Conservation (phyloP, 2,888 invertebrate species). For the Nomada fucata region DNA sequence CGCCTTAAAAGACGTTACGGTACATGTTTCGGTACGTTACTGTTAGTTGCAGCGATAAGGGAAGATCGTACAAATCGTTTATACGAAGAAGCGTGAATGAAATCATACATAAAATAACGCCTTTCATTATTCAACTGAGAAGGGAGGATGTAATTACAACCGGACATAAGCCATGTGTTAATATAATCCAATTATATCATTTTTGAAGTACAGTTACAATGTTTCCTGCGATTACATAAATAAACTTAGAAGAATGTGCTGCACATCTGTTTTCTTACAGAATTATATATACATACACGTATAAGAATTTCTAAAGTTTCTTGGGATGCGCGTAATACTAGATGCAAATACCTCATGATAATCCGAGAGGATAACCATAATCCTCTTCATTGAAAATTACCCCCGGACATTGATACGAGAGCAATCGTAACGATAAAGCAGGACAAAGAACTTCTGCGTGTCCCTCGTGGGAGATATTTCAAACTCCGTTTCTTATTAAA, state of each 20-base stretch:
- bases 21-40: constrained; percentile 14
- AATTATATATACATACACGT: no score
- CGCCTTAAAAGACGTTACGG: constrained; percentile 1
- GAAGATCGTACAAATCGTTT: constrained; percentile 39
- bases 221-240: neutral
- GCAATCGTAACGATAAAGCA: constrained; percentile 12
- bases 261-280: no score
- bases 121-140: constrained; percentile 35
- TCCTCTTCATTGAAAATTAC: constrained; percentile 36
- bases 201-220: neutral
- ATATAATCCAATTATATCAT: neutral
- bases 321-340: neutral
- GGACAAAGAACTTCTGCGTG: constrained; percentile 29
- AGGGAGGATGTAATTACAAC: neutral
- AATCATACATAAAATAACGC: constrained; percentile 33
- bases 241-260: no score
- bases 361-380: constrained; percentile 30
- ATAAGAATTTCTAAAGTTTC: neutral
- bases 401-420: constrained; percentile 21
- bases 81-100: constrained; percentile 52
- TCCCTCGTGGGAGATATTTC: constrained; percentile 1
- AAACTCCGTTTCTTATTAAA: neutral
- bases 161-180: neutral
- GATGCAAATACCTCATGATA: constrained; percentile 6
- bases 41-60: constrained; percentile 58